A percentile compares a stretch with the other conserved stretches of the same genome.
Evolutionary conservation across 1,140 invertebrate genomes (phyloP).

Genomic region (Goniozus legneri): DNA sequence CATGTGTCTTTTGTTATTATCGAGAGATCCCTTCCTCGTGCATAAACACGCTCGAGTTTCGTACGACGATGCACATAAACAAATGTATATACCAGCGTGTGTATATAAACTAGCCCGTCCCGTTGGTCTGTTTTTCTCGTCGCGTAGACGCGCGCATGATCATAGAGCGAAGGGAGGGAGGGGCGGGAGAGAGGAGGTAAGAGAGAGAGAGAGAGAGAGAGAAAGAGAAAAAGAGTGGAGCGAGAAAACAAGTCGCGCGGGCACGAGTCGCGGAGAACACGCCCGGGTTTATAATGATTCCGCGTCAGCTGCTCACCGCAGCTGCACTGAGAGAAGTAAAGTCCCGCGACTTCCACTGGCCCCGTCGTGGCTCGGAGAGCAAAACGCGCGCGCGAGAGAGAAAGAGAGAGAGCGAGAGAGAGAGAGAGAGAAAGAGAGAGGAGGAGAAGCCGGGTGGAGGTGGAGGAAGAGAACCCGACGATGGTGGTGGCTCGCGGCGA

Average conservation of each 20-base stretch:
- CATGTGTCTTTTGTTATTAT: too few species aligned
- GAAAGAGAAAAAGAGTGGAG: not conserved
- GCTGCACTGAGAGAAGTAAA: constrained; percentile 35
- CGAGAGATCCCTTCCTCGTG: too few species aligned
- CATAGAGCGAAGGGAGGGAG: not conserved
- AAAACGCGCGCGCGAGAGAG: constrained; percentile 10
- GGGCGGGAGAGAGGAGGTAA: constrained; percentile 6
- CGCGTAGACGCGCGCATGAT: too few species aligned
- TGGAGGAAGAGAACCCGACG: not conserved
- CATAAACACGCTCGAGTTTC: too few species aligned
- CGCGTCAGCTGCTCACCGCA: constrained; percentile 37
- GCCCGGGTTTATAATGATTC: constrained; percentile 19
- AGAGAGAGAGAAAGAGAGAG: constrained; percentile 4
- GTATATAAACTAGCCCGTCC: too few species aligned
- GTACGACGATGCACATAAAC: too few species aligned
- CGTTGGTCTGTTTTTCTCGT: too few species aligned
- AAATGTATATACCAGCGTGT: too few species aligned
- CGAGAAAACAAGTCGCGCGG: constrained; percentile 2
- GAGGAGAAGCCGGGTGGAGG: constrained; percentile 8
- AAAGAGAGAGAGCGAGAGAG: constrained; percentile 5
- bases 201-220: constrained; percentile 3
- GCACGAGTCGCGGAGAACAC: constrained; percentile 10
- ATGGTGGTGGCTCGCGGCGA: not conserved
- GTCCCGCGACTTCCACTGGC: constrained; percentile 24
- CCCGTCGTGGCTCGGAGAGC: constrained; percentile 2